Base-by-base conservation (phyloP, 2,113 vertebrate genomes). In the Gobio gobio region DNA sequence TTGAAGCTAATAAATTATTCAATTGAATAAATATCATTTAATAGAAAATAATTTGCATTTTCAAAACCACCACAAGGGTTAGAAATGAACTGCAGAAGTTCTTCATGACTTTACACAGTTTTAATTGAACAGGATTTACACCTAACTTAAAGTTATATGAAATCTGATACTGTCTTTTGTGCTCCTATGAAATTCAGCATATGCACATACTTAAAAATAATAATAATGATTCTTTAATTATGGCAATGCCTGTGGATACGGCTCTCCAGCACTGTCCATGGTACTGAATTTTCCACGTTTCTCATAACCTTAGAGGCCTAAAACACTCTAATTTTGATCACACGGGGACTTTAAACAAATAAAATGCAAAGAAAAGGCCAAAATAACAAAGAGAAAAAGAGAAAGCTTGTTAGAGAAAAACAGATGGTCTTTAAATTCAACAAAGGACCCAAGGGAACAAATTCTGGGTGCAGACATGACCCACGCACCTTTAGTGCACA, bases 401-500 rank as follows among this genome's bases (percentile, higher is more conserved):
- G 91, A 93, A 93, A 93, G 93, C 93, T 93, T 94, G 93, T 95
- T 94, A 94, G 92, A 90, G 88, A 88, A 91, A 94, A 94, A 95
- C 94, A 95, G 94, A 95, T 95, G 94, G 94, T 90, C 92, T 92
- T 92, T 93, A 93, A 92, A 93, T 92, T 93, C 90, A 86, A 86
- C 58, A 90, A 91, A 86, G 73, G 90, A 92, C 93, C 92, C 86
- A 73, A 3, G 94, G 93, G 90, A 93, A 89, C 58, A 81, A 86
- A 78, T n/a, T 61, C 51, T 76, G 40, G 45, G 10, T 79, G 58
- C 78, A 68, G 74, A n/a, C 13, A 78, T 59, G 54, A 80, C 76
- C 74, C 77, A 83, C 79, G 80, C 83, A 82, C 58, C 43, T 88
- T 70, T 64, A 51, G 61, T 70, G 78, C 79, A 83, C 82, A 85